Conservation (phyloP, 2,888 invertebrate genomes). For the Lasioglossum leucozonium region DNA sequence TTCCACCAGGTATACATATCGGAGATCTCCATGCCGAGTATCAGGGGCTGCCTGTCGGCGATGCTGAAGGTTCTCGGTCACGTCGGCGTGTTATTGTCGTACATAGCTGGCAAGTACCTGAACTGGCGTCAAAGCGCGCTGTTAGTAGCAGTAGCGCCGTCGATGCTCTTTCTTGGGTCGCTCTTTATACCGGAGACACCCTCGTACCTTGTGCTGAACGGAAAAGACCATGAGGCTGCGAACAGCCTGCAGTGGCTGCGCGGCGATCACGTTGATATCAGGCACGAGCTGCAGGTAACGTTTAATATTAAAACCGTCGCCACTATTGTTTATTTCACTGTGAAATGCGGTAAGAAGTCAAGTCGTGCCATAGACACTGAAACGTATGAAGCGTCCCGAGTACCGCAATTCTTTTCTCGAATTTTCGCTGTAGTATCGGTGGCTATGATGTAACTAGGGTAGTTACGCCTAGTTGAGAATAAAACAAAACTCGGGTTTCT, state of each 20-base stretch:
- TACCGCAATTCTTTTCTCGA: too few relatives aligned
- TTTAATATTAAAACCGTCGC: neutral
- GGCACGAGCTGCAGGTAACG: conserved; percentile 87
- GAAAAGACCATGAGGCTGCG: conserved; percentile 90
- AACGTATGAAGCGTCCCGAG: too few relatives aligned
- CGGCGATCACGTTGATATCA: conserved; percentile 92
- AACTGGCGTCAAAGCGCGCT: conserved; percentile 94
- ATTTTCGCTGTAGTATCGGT: too few relatives aligned
- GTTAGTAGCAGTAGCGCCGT: conserved; percentile 91
- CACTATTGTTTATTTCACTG: neutral
- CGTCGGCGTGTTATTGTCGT: conserved; percentile 93
- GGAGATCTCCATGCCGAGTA: conserved; percentile 94
- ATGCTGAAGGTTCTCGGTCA: conserved; percentile 94
- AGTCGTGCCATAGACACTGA: too few relatives aligned
- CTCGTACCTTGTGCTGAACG: conserved; percentile 91
- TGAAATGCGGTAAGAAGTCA: too few relatives aligned
- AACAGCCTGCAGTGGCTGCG: conserved; percentile 91
- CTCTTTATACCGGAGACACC: conserved; percentile 95
- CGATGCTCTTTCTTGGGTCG: conserved; percentile 91
- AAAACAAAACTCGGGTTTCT: too few relatives aligned
- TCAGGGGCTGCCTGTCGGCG: conserved; percentile 94
- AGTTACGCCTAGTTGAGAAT: too few relatives aligned
- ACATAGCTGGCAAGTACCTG: conserved; percentile 92
- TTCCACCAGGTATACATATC: conserved; percentile 92
- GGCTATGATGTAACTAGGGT: too few relatives aligned